Conservation (phyloP, 2,113 vertebrate genomes). For the Hypocryptadius cinnamomeus region DNA sequence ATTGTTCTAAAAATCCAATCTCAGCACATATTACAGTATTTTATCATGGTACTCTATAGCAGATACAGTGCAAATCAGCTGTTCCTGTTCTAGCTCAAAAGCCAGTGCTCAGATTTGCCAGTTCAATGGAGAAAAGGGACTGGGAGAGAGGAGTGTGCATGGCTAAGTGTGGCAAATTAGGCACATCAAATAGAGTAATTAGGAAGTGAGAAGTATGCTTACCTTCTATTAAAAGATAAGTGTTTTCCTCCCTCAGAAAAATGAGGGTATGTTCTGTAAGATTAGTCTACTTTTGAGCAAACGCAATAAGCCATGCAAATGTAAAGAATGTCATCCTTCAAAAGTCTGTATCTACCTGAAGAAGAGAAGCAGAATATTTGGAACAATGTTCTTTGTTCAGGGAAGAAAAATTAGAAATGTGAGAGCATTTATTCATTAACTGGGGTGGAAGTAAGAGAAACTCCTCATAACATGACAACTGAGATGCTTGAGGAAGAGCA, state of each 20-base stretch:
- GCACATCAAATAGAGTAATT: background rate
- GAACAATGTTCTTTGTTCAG: background rate
- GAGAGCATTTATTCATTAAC: background rate
- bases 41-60: background rate
- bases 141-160: background rate
- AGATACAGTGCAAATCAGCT: background rate
- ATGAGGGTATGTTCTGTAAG: background rate
- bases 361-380: background rate
- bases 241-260: background rate
- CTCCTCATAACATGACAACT: background rate
- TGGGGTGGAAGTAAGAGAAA: background rate
- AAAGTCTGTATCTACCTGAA: background rate
- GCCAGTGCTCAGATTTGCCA: background rate
- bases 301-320: background rate
- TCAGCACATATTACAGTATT: background rate
- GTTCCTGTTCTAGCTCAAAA: background rate
- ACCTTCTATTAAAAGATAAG: background rate
- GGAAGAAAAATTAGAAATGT: background rate
- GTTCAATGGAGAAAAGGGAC: background rate
- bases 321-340: background rate
- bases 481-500: background rate
- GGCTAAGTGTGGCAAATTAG: background rate
- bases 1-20: background rate
- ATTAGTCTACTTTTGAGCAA: background rate
- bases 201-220: background rate